Base-by-base conservation (phyloP, 2,888 invertebrate genomes). In the Cyclophora albipunctata region DNA sequence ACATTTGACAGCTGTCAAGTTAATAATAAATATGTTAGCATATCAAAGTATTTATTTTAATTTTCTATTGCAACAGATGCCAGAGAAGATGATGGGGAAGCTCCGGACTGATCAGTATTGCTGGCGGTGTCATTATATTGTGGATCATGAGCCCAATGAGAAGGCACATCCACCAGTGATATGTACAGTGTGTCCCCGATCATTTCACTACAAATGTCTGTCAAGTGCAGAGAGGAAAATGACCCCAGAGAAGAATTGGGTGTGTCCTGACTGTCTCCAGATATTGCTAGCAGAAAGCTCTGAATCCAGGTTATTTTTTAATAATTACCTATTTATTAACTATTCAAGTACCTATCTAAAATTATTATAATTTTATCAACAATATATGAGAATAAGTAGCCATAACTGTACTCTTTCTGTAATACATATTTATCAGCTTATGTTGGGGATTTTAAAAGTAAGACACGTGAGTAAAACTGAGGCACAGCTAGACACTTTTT, bases 121-220 rank as follows among this genome's bases (percentile, higher is more conserved):
- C 78, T 98, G 98, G 97, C 89, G 95, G 56, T 98, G 98, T 69
- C 96, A 97, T 71, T 92, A 93, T 69, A 92, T 93, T 45, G 89
- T 90, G 2, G 91, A 91, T 35, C 79, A 82, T 33, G 67, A 73
- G n/a, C 71, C 85, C 7, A 77, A 67, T 57, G 84, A 86, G 49
- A 84, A 81, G 55, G 54, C 63, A 0, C 80, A 79, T 48, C 55
- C 73, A 4, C 79, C 85, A 3, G 79, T 92, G 65, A 84, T 90
- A 4, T 98, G 98, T 76, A 93, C 94, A 37, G 92, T 94, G 33
- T 98, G 98, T 76, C 94, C 95, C 3, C 90, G 98, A 34, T 92
- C 94, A 1, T 98, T 92, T 85, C 98, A 98, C 83, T 88, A 89
- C 7, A 93, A 92, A 71, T 98, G 98, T 80, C 90, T 94, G 52